A percentile compares a stretch with the other conserved stretches of the same genome.
phyloP scores from a whole-genome alignment of 2,888 invertebrate species.

The Pedicia rivosa region DNA sequence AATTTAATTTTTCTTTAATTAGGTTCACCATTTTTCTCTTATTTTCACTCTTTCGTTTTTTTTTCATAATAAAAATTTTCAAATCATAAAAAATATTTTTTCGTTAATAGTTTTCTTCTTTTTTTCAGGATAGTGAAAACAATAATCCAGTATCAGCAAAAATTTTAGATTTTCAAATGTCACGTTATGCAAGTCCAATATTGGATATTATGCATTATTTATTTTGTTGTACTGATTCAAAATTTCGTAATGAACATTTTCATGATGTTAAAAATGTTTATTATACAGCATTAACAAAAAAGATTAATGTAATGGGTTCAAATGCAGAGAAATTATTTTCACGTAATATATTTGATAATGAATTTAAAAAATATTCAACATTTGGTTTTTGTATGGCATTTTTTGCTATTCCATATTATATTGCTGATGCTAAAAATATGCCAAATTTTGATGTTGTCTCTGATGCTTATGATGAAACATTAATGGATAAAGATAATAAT shows the following conservation, averaged over 20 bases:
- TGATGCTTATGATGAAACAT: no score
- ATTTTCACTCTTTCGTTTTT: no score
- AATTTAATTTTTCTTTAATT: no score
- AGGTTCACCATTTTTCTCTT: no score
- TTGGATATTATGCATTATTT: conserved; percentile 23
- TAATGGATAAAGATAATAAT: no score
- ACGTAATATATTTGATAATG: conserved; percentile 15
- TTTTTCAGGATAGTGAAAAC: no score
- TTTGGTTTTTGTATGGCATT: conserved; percentile 23
- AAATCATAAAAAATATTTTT: no score
- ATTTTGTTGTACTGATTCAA: conserved; percentile 21
- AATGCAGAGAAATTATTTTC: conserved; percentile 18
- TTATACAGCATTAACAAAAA: conserved; percentile 15
- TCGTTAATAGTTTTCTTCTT: no score
- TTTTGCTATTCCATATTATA: conserved; percentile 21
- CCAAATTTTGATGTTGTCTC: conserved; percentile 22
- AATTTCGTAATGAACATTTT: conserved; percentile 20
- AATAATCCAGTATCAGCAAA: conserved; percentile 17
- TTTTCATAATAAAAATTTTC: no score
- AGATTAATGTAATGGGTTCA: conserved; percentile 15
- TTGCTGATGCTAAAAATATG: conserved; percentile 18
- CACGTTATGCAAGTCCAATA: conserved; percentile 22
- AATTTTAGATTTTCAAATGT: conserved; percentile 24
- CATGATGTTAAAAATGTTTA: conserved; percentile 19
- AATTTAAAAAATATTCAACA: conserved; percentile 19